phyloP scores from a whole-genome alignment of 2,888 invertebrate species.

The Apodemia hepburni region DNA sequence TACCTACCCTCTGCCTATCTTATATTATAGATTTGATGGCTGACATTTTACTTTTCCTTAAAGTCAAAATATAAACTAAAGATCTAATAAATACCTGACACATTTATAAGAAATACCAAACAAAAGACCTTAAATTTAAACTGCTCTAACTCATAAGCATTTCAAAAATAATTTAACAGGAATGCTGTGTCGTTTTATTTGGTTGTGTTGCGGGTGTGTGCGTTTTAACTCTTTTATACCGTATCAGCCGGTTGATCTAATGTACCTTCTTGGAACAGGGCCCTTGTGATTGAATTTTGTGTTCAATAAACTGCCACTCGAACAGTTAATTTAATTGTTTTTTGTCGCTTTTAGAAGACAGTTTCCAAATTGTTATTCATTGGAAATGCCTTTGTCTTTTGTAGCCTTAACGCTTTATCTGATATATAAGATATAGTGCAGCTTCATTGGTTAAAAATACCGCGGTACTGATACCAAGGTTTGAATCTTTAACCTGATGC shows the following conservation, averaged over 20 bases:
- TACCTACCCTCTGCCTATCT: too few relatives aligned
- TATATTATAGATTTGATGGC: too few relatives aligned
- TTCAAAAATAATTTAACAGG: constrained; percentile 17
- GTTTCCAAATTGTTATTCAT: not conserved
- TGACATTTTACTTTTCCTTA: too few relatives aligned
- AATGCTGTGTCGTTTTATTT: constrained; percentile 29
- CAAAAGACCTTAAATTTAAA: constrained; percentile 14
- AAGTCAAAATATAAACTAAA: not conserved
- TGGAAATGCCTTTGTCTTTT: not conserved
- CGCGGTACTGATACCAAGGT: not conserved
- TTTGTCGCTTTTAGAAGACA: constrained; percentile 17
- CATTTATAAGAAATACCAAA: constrained; percentile 1
- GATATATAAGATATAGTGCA: not conserved
- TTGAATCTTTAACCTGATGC: not conserved
- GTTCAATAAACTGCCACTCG: constrained; percentile 27
- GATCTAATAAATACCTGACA: constrained; percentile 13
- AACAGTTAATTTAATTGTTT: constrained; percentile 20
- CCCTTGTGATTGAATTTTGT: constrained; percentile 33
- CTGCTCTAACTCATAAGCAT: constrained; percentile 17
- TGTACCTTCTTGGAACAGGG: constrained; percentile 39
- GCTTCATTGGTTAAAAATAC: too few relatives aligned
- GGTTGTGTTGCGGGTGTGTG: constrained; percentile 26
- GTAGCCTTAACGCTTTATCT: not conserved
- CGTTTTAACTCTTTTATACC: constrained; percentile 32
- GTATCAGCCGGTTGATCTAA: constrained; percentile 38